Base-by-base conservation (phyloP, 2,797 vertebrate species). In the Remorina albescens region DNA sequence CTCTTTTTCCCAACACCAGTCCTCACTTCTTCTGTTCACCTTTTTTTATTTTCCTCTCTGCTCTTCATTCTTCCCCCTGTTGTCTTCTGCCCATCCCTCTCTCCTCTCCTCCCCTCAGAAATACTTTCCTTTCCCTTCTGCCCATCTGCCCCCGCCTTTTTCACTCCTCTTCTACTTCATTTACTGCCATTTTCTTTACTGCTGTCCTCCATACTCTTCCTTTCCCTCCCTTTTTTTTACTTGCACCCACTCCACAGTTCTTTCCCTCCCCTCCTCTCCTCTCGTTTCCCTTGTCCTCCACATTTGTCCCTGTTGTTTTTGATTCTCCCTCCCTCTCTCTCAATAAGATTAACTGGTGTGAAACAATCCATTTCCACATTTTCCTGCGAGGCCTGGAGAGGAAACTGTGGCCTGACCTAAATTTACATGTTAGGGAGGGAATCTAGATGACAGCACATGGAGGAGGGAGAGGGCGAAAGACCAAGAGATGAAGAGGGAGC, bases 381-480 rank as follows among this genome's bases (percentile, higher is more conserved):
- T 92, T 88, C 82, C 76, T 87, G 85, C 68, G 69, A 83, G 88
- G 88, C 88, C 78, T 56, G 23, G 80, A 86, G 82, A 89, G 86
- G 86, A 91, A 90, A 89, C 87, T 89, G 87, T 81, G 85, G 91
- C 88, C 89, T 95, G 94, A 95, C 94, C 94, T 95, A 95, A 94
- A 95, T 95, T 92, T 93, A 93, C 81, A 93, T 91, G 91, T 90
- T 91, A 85, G 90, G 75, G 83, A 91, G 88, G 83, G 88, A 94
- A 94, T 95, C 90, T 93, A 91, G 91, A 94, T 94, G 95, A 95
- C 94, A 95, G 92, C 90, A 86, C 88, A 91, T 67, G 90, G 71
- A 89, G 83, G 80, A 88, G 85, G 62, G 71, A 80, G 82, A 78
- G 73, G 44, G 71, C 78, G 64, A 71, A 66, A 80, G 74, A 85